phyloP scores from a whole-genome alignment of 2,113 vertebrate species.

The Eidolon helvum region DNA sequence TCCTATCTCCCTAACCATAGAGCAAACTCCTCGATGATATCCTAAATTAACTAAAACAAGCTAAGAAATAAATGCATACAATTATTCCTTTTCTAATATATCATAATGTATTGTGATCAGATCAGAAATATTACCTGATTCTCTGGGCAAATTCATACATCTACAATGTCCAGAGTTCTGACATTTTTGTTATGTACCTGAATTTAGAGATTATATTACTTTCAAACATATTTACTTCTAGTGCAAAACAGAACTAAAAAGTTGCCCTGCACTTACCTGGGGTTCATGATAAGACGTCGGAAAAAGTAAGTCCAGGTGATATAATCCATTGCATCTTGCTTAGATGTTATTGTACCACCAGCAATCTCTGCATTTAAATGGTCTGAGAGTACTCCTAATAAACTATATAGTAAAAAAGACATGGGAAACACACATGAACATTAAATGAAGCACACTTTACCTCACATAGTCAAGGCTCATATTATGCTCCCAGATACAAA shows the following conservation, averaged over 20 bases:
- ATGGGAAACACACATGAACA: constrained; percentile 53
- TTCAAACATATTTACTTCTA: not conserved
- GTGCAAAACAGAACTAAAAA: not conserved
- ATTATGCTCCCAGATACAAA: not conserved
- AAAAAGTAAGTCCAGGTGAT: constrained; percentile 99
- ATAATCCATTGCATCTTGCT: constrained; percentile 99
- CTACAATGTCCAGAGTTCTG: not conserved
- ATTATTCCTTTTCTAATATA: not conserved
- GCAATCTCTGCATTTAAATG: constrained; percentile 98
- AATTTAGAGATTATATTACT: not conserved
- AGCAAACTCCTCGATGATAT: not conserved
- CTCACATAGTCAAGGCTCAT: not conserved
- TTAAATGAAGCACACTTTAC: not conserved
- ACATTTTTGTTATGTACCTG: not conserved
- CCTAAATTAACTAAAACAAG: not conserved
- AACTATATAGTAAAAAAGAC: constrained; percentile 82
- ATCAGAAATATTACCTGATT: constrained; percentile 10
- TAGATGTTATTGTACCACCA: constrained; percentile 95
- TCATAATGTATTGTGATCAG: not conserved
- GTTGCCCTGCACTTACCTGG: constrained; percentile 86
- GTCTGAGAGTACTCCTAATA: constrained; percentile 94
- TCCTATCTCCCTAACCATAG: not conserved
- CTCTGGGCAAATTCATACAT: not conserved
- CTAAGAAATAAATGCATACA: not conserved
- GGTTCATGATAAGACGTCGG: constrained; percentile 97